These are phyloP conservation scores for Homarus americanus DNA, from an alignment of 1,140 invertebrate species.

Conservation along the genomic window DNA sequence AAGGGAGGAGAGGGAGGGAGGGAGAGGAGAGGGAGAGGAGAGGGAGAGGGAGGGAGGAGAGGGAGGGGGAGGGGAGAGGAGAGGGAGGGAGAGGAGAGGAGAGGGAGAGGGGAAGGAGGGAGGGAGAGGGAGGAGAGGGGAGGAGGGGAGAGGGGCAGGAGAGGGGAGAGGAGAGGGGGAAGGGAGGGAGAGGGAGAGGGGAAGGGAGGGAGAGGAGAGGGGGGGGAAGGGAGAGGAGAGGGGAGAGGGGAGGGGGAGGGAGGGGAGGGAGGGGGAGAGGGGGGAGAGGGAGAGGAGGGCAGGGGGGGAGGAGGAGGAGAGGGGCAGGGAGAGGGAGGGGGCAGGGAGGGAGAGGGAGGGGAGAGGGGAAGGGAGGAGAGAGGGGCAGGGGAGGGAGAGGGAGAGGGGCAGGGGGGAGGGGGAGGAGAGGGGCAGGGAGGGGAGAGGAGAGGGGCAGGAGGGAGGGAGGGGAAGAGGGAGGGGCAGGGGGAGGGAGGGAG, in stretches of 20 bases:
- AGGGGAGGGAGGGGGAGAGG: not conserved
- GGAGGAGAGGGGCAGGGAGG: too few species aligned
- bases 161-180: not conserved
- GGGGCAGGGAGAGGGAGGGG: too few species aligned
- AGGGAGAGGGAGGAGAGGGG: conserved; percentile 2
- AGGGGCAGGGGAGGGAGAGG: too few species aligned
- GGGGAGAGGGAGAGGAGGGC: not conserved
- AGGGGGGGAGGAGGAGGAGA: too few species aligned
- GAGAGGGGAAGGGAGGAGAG: too few species aligned
- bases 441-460: too few species aligned
- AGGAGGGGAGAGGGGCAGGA: not conserved
- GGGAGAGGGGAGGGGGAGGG: not conserved
- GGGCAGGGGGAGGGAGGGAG: too few species aligned
- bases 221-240: not conserved
- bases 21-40: too few species aligned
- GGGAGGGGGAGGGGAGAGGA: not conserved
- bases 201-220: not conserved
- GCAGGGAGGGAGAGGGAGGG: too few species aligned
- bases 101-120: not conserved
- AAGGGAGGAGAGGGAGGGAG: not conserved
- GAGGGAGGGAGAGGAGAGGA: not conserved
- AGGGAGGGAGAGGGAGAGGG: not conserved
- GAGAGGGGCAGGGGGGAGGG: too few species aligned
- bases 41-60: not conserved
- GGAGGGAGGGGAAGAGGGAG: too few species aligned